phyloP scores from a whole-genome alignment of 2,113 vertebrate genomes.

The Solenodon paradoxus region DNA sequence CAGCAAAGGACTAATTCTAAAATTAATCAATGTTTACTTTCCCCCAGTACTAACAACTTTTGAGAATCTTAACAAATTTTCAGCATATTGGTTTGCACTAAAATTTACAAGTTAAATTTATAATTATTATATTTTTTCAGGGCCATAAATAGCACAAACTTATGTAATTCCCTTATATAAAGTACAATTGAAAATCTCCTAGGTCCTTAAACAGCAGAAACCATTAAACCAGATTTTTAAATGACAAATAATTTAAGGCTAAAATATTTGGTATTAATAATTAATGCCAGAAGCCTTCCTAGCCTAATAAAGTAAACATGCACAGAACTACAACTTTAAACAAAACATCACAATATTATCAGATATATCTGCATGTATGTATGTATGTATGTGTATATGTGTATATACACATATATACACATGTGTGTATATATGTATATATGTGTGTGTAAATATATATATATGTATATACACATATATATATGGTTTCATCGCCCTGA shows the following conservation, averaged over 20 bases:
- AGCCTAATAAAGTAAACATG: constrained; percentile 90
- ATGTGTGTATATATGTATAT: neutral
- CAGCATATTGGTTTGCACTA: constrained; percentile 5
- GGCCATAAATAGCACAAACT: constrained; percentile 68
- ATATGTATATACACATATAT: neutral
- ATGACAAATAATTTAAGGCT: constrained; percentile 91
- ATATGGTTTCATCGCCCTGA: constrained; percentile 72
- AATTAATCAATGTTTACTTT: constrained; percentile 40
- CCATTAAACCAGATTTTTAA: constrained; percentile 86
- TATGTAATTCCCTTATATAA: constrained; percentile 79
- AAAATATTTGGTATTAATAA: constrained; percentile 81
- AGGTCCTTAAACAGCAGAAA: constrained; percentile 81
- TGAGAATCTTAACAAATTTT: constrained; percentile 47
- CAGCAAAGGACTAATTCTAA: constrained; percentile 30
- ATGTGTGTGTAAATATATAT: neutral
- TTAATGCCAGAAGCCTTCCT: constrained; percentile 74
- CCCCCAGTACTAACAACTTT: neutral
- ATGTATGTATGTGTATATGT: neutral
- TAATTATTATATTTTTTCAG: constrained; percentile 67
- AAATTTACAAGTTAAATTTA: constrained; percentile 68
- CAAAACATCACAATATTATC: constrained; percentile 82
- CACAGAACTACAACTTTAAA: constrained; percentile 88
- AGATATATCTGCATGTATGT: constrained; percentile 74
- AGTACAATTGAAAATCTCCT: constrained; percentile 69
- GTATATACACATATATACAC: neutral